phyloP scores from a whole-genome alignment of 1,140 invertebrate species.

The Bombus pyrosoma region DNA sequence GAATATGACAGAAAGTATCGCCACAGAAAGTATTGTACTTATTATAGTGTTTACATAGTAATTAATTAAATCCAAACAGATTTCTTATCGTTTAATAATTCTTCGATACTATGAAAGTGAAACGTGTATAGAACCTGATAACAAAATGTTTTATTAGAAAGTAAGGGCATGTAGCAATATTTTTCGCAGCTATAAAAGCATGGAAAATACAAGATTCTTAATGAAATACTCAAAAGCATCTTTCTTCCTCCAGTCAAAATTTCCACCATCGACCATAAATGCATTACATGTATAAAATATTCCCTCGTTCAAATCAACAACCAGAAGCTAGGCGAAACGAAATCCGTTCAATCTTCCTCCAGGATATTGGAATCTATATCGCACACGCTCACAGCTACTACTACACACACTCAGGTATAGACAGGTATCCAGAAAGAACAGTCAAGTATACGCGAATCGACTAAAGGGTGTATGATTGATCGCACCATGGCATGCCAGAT shows the following conservation, averaged over 20 bases:
- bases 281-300: constrained; percentile 19
- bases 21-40: no score
- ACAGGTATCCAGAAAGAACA: constrained; percentile 65
- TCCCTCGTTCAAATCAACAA: constrained; percentile 50
- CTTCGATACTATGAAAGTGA: no score
- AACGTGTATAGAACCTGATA: no score
- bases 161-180: no score
- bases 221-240: neutral
- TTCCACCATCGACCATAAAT: neutral
- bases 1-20: no score
- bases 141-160: no score
- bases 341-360: constrained; percentile 62
- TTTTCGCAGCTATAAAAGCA: no score
- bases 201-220: no score
- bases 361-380: constrained; percentile 34
- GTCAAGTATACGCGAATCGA: constrained; percentile 57
- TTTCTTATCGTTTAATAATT: no score
- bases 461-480: constrained; percentile 81
- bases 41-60: no score
- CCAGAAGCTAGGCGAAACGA: constrained; percentile 60
- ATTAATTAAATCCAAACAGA: no score
- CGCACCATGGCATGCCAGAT: constrained; percentile 80
- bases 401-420: constrained; percentile 48
- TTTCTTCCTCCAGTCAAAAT: no score
- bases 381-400: neutral